Base-by-base conservation (phyloP, 2,888 invertebrate species). In the Yponomeuta evonymella region DNA sequence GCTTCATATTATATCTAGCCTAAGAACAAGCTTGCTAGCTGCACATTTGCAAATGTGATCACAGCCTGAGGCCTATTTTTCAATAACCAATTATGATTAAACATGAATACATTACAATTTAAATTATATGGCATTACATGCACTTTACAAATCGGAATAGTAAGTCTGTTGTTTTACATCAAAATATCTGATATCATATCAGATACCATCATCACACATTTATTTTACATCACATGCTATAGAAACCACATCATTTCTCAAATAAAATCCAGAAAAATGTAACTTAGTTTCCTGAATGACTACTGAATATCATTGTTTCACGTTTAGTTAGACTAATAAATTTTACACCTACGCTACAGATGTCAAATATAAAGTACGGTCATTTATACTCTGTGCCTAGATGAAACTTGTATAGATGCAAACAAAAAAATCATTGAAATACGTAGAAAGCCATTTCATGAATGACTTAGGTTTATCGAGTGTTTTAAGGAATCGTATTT, bases 21-120 rank as follows among this genome's bases (percentile, higher is more conserved):
- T 33, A 65, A 9, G 9, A 8, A 10, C 29, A 23, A 10, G 23
- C 30, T 30, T 65, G 11, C 10, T 30, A 58, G 51, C 33, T 29
- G 65, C 65, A 29, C 29, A 30, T 29, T 65, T 65, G 65, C 33
- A 65, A 43, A 65, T 65, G 30, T 65, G 65, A 65, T 33, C 65
- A 65, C 29, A 65, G 65, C 65, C 65, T 33, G 29, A 65, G 4
- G 12, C 33, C 29, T 65, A 33, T 29, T 65, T 30, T 65, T 65
- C 33, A 9, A 58, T 58, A 33, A 65, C 29, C 29, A 3, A 64
- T 30, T 63, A 63, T 29, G 15, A 64, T 23, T 23, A 23, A 23
- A 30, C 65, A 33, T 33, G 65, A 65, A 33, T 65, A 65, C 30
- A 30, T 65, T 30, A 33, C 33, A 65, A 30, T 29, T 33, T 29